These are phyloP conservation scores for Holothuria glaberrima DNA, from an alignment of 35 echinoderm and acorn worm species.

Conservation along the genomic window DNA sequence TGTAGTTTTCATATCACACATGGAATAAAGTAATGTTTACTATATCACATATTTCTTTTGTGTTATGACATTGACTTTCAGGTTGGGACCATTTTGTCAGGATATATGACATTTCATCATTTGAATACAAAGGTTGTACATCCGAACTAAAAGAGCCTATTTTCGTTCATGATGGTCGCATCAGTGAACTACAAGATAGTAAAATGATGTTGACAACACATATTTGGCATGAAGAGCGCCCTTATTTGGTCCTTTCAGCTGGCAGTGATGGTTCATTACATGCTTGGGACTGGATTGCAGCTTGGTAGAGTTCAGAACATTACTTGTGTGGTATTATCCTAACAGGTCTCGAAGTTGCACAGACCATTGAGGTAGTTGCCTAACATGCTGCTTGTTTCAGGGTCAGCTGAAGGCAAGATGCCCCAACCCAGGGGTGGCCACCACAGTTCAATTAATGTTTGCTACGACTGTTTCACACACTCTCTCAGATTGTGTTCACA, in stretches of 20 bases:
- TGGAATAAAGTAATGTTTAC: too few relatives aligned
- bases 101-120: conserved; percentile 31
- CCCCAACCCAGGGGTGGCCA: too few relatives aligned
- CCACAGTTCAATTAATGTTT: too few relatives aligned
- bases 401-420: too few relatives aligned
- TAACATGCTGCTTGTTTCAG: too few relatives aligned
- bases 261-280: conserved; percentile 35
- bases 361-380: too few relatives aligned
- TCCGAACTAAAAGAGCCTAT: neutral
- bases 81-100: conserved; percentile 9
- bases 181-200: neutral
- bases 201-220: neutral
- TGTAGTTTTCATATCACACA: too few relatives aligned
- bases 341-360: too few relatives aligned
- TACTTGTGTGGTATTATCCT: too few relatives aligned
- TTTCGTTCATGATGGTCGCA: conserved; percentile 34
- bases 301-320: neutral
- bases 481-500: too few relatives aligned
- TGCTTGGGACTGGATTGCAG: conserved; percentile 34
- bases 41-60: neutral
- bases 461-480: too few relatives aligned
- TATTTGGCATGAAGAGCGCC: conserved; percentile 19
- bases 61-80: neutral
- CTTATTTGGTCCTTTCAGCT: conserved; percentile 15
- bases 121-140: neutral